These are phyloP conservation scores for Bilobella aurantiaca DNA, from an alignment of 1,140 invertebrate species.

Conservation along the genomic window DNA sequence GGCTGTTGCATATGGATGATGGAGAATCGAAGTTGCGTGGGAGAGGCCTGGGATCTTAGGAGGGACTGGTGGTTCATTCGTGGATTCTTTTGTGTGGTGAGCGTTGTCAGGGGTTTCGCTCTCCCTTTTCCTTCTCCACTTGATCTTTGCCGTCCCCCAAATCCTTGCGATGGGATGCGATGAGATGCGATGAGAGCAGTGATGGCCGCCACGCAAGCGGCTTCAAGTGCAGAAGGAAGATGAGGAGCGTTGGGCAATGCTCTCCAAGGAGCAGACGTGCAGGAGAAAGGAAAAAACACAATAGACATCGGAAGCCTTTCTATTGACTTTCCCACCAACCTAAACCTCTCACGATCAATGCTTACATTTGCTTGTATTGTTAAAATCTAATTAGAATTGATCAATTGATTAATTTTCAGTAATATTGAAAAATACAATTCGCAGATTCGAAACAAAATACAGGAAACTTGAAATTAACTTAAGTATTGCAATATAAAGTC, in stretches of 20 bases:
- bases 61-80: neutral
- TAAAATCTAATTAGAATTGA: neutral
- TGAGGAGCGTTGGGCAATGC: neutral
- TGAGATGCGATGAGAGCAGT: constrained; percentile 6
- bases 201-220: constrained; percentile 34
- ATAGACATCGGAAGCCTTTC: too few relatives aligned
- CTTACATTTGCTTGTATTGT: too few relatives aligned
- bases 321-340: too few relatives aligned
- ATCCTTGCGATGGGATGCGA: neutral
- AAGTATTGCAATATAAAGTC: too few relatives aligned
- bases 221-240: neutral
- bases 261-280: neutral
- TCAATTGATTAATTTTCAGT: too few relatives aligned
- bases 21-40: too few relatives aligned
- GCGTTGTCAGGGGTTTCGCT: constrained; percentile 3
- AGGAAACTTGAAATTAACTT: too few relatives aligned
- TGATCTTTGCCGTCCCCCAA: neutral
- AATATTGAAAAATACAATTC: too few relatives aligned
- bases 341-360: too few relatives aligned
- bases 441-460: too few relatives aligned
- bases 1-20: too few relatives aligned
- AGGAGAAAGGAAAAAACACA: neutral
- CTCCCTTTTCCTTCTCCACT: neutral
- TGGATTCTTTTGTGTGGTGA: neutral
- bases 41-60: too few relatives aligned